These are phyloP conservation scores for Apaloderma vittatum DNA, from an alignment of 2,113 vertebrate genomes.

Conservation along the genomic window DNA sequence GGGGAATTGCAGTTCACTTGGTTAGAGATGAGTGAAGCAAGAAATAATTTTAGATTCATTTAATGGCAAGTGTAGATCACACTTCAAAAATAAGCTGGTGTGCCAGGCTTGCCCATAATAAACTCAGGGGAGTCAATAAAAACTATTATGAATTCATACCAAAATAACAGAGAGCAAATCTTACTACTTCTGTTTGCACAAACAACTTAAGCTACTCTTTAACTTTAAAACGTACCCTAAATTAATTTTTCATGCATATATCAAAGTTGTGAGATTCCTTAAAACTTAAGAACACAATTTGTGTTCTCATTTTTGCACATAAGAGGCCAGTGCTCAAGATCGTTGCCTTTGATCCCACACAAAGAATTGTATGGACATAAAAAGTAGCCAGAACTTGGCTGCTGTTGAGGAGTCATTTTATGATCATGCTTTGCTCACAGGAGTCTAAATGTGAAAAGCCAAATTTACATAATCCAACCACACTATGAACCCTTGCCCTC, in stretches of 20 bases:
- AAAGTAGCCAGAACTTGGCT: neutral
- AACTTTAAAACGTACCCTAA: neutral
- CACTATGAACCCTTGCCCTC: slow-evolving; percentile 8
- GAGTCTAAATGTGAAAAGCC: neutral
- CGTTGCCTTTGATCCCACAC: neutral
- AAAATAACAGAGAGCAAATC: neutral
- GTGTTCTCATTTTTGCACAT: neutral
- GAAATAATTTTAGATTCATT: neutral
- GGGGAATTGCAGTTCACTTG: neutral
- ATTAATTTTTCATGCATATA: neutral
- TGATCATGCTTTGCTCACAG: neutral
- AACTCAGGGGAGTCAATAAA: neutral
- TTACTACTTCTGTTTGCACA: neutral
- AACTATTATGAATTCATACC: neutral
- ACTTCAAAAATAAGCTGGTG: neutral
- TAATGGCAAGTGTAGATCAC: neutral
- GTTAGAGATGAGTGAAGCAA: neutral
- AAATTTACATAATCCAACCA: slow-evolving; percentile 7
- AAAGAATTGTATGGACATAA: neutral
- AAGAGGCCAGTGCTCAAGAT: neutral
- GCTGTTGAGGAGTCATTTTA: neutral
- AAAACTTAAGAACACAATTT: neutral
- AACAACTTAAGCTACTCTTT: neutral
- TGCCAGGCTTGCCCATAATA: neutral
- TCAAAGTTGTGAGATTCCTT: neutral